Evolutionary conservation across 2,797 vertebrate genomes (phyloP), one percentile per base, ranked within the genome.

Genomic region (Enteromius treurensis): DNA sequence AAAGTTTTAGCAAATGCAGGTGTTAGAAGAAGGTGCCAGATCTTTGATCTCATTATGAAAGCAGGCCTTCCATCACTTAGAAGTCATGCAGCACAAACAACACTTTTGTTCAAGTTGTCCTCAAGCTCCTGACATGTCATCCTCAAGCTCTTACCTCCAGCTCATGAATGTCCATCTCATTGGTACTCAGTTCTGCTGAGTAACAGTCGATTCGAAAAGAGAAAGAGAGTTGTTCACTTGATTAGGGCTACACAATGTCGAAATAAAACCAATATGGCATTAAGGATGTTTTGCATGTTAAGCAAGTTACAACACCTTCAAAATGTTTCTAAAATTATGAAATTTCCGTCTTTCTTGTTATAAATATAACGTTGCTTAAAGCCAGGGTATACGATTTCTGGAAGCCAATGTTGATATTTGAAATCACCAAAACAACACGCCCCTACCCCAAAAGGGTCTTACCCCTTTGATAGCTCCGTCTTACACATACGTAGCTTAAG

Each of bases 31-130:
- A 10, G 51, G 32, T 77, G 80, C 68, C 73, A 67, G 40, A 49
- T 34, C 78, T 90, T 88, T 90, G 85, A 90, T 90, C 77, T 84
- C 79, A 62, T 85, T 75, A 67, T 80, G 67, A 88, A 82, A 81
- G 71, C 51, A 84, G 65, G 60, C 82, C 75, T 86, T 82, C 80
- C 88, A 80, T 81, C 32, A 84, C 69, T 73, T 40, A 47, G 21
- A 37, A 67, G 77, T 29, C 65, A 80, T 74, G 70, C 70, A 70
- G 45, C 49, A 87, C 42, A 79, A 85, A 81, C 76, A 81, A 62
- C 53, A 47, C 13, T 21, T 79, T 78, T 88, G 77, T 88, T 76
- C 73, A 77, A 7, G 19, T 81, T 49, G 74, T 85, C 26, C 32
- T 80, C 40, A 19, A 23, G 32, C 14, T 26, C 58, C 32, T 68